phyloP scores from a whole-genome alignment of 2,113 vertebrate species.

The Sciurus niger region DNA sequence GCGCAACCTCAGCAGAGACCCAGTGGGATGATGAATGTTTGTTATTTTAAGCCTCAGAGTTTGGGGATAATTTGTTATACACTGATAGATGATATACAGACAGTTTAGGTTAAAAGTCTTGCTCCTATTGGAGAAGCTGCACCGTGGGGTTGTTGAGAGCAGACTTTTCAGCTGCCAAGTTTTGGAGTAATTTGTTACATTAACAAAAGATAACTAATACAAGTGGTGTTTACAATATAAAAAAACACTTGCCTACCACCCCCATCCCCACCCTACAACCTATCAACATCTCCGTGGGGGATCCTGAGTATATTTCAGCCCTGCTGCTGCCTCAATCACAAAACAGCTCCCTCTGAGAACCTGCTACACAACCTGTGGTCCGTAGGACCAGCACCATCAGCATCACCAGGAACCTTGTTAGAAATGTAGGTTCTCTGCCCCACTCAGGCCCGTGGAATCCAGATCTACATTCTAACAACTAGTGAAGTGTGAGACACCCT shows the following conservation, averaged over 20 bases:
- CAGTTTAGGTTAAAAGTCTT: background rate
- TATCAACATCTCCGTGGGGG: rapidly evolving
- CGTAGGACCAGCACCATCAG: background rate
- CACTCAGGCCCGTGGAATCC: background rate
- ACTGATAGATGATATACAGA: background rate
- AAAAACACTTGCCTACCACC: background rate
- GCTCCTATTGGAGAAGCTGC: background rate
- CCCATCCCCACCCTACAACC: background rate
- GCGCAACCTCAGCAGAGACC: background rate
- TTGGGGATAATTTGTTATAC: background rate
- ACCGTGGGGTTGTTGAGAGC: background rate
- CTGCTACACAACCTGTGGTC: background rate
- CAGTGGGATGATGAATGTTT: background rate
- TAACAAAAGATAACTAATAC: background rate
- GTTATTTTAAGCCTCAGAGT: background rate
- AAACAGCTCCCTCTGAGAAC: background rate
- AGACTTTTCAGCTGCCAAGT: background rate
- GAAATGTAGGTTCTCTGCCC: background rate
- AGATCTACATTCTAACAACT: background rate
- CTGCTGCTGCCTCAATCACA: background rate
- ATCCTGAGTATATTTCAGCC: too few relatives aligned
- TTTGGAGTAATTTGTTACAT: background rate
- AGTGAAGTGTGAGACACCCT: background rate
- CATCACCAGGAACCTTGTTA: background rate
- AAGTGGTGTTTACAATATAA: background rate